These are phyloP conservation scores for Drosophila miranda DNA, from an alignment of 1,140 invertebrate genomes.

Conservation along the genomic window DNA sequence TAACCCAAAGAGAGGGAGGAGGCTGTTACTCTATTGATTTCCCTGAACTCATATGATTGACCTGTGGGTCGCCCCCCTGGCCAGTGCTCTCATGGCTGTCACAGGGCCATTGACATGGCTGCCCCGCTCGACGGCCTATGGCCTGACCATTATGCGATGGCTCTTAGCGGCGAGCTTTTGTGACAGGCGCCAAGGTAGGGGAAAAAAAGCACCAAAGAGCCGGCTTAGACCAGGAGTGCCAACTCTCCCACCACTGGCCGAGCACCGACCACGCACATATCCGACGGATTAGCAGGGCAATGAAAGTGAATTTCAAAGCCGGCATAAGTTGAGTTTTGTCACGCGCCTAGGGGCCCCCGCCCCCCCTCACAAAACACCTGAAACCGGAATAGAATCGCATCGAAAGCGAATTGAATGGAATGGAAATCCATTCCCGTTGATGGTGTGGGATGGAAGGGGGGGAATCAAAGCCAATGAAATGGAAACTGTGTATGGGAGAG, in stretches of 20 bases:
- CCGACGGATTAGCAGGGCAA: conserved; percentile 53
- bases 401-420: conserved; percentile 24
- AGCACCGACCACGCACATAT: conserved; percentile 17
- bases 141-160: conserved; percentile 37
- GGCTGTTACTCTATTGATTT: neutral
- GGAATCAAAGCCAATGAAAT: conserved; percentile 33
- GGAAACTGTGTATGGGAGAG: conserved; percentile 43
- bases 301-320: conserved; percentile 60
- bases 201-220: conserved; percentile 52
- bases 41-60: conserved; percentile 23
- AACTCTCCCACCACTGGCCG: neutral
- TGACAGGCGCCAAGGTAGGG: conserved; percentile 45
- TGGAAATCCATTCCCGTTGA: conserved; percentile 1
- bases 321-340: conserved; percentile 75
- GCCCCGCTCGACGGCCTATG: conserved; percentile 22
- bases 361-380: conserved; percentile 14
- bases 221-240: conserved; percentile 41
- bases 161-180: conserved; percentile 37
- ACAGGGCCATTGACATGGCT: conserved; percentile 30
- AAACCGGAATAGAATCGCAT: conserved; percentile 43
- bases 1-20: neutral
- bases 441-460: too few relatives aligned
- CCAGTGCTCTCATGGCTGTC: conserved; percentile 11
- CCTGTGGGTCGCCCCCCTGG: conserved; percentile 8
- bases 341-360: conserved; percentile 30